Evolutionary conservation across 2,888 invertebrate genomes (phyloP).

Genomic region (Teleiodes luculella): DNA sequence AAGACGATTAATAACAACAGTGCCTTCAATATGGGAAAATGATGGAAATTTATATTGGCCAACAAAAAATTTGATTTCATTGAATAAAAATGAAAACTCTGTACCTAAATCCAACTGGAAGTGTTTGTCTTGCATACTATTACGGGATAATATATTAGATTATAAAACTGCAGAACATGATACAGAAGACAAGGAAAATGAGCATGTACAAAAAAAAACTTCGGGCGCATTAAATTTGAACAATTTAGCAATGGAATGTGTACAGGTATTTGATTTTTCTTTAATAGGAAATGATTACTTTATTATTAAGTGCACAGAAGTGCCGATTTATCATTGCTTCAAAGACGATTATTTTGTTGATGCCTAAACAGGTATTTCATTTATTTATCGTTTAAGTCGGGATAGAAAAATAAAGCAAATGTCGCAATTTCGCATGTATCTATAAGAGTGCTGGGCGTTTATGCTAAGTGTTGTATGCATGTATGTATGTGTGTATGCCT

Average conservation of each 20-base stretch:
- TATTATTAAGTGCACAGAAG: no score
- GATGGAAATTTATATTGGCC: slow-evolving; percentile 15
- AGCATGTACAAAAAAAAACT: neutral
- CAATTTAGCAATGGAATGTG: slow-evolving; percentile 11
- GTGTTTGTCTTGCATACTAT: slow-evolving; percentile 8
- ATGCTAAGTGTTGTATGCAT: no score
- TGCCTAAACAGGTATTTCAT: no score
- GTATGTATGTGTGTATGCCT: no score
- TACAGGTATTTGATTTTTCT: slow-evolving; percentile 11
- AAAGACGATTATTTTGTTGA: no score
- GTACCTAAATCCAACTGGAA: slow-evolving; percentile 13
- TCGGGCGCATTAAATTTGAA: slow-evolving; percentile 10
- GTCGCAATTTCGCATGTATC: no score
- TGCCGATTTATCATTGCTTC: no score
- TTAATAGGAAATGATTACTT: neutral
- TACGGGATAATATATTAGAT: slow-evolving; percentile 9
- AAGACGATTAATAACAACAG: slow-evolving; percentile 18
- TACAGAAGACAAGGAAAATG: slow-evolving; percentile 12
- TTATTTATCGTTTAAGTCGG: no score
- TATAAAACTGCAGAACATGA: slow-evolving; percentile 12
- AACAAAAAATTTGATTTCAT: slow-evolving; percentile 9
- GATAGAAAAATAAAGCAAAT: no score
- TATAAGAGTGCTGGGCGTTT: no score
- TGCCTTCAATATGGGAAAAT: slow-evolving; percentile 16
- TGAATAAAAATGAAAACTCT: slow-evolving; percentile 12